Base-by-base conservation (phyloP, 1,140 invertebrate species). In the Chelonus insularis region DNA sequence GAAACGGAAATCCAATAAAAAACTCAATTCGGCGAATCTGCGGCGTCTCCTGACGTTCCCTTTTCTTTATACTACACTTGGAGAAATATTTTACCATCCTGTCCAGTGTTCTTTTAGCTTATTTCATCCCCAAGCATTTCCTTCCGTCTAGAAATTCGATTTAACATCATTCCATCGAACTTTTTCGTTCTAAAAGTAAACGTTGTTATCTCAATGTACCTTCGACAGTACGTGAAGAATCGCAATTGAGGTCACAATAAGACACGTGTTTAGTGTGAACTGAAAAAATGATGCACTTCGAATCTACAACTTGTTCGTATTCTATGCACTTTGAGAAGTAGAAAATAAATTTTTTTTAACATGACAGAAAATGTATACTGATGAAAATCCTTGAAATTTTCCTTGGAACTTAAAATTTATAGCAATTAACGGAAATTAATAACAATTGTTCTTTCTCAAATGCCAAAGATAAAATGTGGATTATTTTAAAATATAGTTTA, bases 1-100 rank as follows among this genome's bases (percentile, higher is more conserved):
- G 56, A 63, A 63, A 54, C 51, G 39, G 29, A 58, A 63, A 63
- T 63, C 51, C 62, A 58, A 63, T 63, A 63, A 63, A 29, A 55
- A 32, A 62, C 60, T 62, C 60, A 50, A 62, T 62, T 62, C 54
- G 32, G 45, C 60, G 54, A 62, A 54, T 56, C 41, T 47, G 43
- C 34, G 48, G 48, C 29, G 41, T 52, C 32, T 18, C 23, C 55
- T 25, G 21, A 36, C 34, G 20, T 56, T 56, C 32, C 36, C 11
- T 23, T 25, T 43, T 47, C 48, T 25, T 23, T 52, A 57, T 32
- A 25, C 37, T 37, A 55, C 29, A 55, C 34, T 37, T 18, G 11
- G 11, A 55, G 52, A 55, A 55, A 55, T 55, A 55, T 55, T 55
- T 55, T 55, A 39, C 34, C 34, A 55, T 55, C 52, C 29, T 34